Evolutionary conservation across 2,113 vertebrate species (phyloP), one percentile per base, ranked within the genome.

Genomic region (Melospiza georgiana): DNA sequence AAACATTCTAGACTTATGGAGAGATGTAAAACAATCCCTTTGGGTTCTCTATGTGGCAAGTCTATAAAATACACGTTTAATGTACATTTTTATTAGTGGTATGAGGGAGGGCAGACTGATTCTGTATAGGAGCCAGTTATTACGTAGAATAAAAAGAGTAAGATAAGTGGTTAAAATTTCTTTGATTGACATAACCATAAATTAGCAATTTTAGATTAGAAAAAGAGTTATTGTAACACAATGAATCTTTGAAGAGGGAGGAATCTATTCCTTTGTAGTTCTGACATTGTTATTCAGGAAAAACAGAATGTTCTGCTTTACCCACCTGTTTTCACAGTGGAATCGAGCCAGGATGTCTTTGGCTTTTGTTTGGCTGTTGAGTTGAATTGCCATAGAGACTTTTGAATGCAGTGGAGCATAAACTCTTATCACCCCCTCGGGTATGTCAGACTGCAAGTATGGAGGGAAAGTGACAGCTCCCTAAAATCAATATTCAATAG

Each of bases 341-440:
- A 99, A 99, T 51, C 98, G 98, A 11, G 98, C 98, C 39, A 98
- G 98, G 61, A 99, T 98, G 35, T 99, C 99, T 96, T 97, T 99
- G 91, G 98, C 99, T 97, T 97, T 99, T 49, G 98, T 99, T 90
- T 98, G 98, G 89, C 97, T 97, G 79, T 98, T 98, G 65, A 99
- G 98, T 48, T 99, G 99, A 94, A 99, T 99, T 57, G 99, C 99
- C 99, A 98, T 99, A 93, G 99, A 99, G 73, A 99, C 98, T 97
- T 99, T 99, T 21, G 98, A 98, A 90, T 99, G 98, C 51, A 98
- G 97, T 3, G 99, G 99, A n/a, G 99, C 99, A 9, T 99, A 98
- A 87, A 99, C 99, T 75, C 99, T 97, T 95, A 99, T 99, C 94
- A 99, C 98, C 21, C 98, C 99, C 52, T 99, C 99, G 0, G 98